Percentiles rank a stretch among this genome's conserved stretches.
phyloP scores from a whole-genome alignment of 2,888 invertebrate genomes.

The Drosophila borborema region DNA sequence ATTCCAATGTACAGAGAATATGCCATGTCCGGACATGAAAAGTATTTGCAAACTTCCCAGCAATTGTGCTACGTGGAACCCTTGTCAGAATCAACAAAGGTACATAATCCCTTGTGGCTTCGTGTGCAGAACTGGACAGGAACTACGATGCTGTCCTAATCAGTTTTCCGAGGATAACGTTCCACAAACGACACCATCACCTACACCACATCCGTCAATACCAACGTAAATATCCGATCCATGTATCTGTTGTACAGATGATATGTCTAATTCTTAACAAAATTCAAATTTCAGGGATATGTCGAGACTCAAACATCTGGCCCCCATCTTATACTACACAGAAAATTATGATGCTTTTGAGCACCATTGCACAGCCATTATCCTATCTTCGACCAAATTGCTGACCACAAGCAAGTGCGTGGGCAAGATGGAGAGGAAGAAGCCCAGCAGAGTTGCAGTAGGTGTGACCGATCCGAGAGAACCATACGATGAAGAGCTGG shows the following conservation, averaged over 20 bases:
- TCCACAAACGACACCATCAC: not conserved
- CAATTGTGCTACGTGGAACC: not conserved
- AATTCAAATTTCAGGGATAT: not conserved
- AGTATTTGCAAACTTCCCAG: not conserved
- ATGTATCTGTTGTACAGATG: no score
- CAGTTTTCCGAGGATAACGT: not conserved
- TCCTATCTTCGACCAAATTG: constrained; percentile 6
- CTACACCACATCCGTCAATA: not conserved
- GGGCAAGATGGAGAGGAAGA: rapidly evolving
- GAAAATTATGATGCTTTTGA: rapidly evolving
- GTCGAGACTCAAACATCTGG: constrained; percentile 4
- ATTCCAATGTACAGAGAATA: not conserved
- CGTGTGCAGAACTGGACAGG: not conserved
- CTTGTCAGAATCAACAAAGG: not conserved
- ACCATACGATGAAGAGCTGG: rapidly evolving
- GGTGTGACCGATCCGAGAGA: not conserved
- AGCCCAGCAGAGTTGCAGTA: not conserved
- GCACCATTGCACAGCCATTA: constrained; percentile 42
- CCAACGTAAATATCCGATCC: not conserved
- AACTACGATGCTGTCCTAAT: constrained; percentile 25
- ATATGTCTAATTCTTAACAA: not conserved
- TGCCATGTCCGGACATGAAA: not conserved
- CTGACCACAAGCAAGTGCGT: constrained; percentile 28
- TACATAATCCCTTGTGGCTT: constrained; percentile 8
- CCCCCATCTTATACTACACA: not conserved